Evolutionary conservation across 1,140 invertebrate genomes (phyloP).

Genomic region (Drosophila hydei): DNA sequence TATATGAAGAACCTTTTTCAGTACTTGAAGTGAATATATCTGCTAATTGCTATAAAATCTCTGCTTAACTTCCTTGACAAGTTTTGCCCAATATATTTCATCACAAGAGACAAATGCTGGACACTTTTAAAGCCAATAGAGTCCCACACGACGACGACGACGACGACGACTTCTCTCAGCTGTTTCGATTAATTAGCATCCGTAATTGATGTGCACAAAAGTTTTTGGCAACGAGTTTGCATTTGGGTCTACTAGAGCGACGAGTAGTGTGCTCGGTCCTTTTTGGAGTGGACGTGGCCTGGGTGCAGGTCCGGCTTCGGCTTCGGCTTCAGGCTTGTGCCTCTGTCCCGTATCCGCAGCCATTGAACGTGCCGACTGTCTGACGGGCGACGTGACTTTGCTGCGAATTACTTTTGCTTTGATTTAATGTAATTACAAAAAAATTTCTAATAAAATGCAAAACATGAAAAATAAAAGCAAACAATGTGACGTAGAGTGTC

Average conservation of each 20-base stretch:
- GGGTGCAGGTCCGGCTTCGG: constrained; percentile 7
- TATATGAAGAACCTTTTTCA: too few relatives aligned
- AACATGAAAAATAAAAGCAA: constrained; percentile 19
- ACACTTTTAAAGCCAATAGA: not conserved
- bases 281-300: constrained; percentile 54
- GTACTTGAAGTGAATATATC: too few relatives aligned
- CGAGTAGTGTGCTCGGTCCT: constrained; percentile 19
- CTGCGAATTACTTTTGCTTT: constrained; percentile 81
- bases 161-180: constrained; percentile 43
- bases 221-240: constrained; percentile 68
- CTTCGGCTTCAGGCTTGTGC: constrained; percentile 4
- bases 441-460: constrained; percentile 66
- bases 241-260: constrained; percentile 48
- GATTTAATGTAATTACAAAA: constrained; percentile 82
- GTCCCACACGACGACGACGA: not conserved
- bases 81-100: too few relatives aligned
- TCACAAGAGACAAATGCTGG: not conserved
- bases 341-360: constrained; percentile 1
- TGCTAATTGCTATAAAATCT: too few relatives aligned
- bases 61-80: too few relatives aligned
- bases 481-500: constrained; percentile 18
- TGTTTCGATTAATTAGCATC: constrained; percentile 82
- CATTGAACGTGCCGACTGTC: constrained; percentile 58
- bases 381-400: constrained; percentile 72
- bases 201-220: constrained; percentile 82